phyloP scores from a whole-genome alignment of 2,113 vertebrate genomes.

The Poecilia latipinna region DNA sequence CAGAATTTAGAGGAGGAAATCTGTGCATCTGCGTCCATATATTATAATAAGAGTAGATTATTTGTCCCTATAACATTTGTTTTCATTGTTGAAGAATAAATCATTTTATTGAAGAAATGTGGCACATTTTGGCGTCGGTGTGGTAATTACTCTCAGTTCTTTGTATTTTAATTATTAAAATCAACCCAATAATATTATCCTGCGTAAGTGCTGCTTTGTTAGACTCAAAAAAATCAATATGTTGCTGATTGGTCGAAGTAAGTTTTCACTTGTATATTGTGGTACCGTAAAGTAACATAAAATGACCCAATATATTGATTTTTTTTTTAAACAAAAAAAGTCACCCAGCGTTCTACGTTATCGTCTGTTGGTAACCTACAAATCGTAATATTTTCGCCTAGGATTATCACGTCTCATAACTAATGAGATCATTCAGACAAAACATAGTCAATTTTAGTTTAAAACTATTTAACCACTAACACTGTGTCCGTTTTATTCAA shows the following conservation, averaged over 20 bases:
- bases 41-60: conserved; percentile 56
- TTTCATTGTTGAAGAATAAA: conserved; percentile 69
- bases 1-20: conserved; percentile 39
- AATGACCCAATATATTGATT: background rate
- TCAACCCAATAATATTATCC: background rate
- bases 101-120: conserved; percentile 64
- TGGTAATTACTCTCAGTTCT: background rate
- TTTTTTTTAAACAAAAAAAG: background rate
- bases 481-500: background rate
- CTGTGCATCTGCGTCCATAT: conserved; percentile 23
- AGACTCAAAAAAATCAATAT: background rate
- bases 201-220: background rate
- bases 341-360: background rate
- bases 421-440: background rate
- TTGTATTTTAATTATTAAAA: background rate
- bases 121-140: conserved; percentile 9
- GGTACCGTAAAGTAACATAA: background rate
- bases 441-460: background rate
- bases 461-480: background rate
- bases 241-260: background rate
- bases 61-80: conserved; percentile 68
- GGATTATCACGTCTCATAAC: background rate
- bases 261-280: background rate
- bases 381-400: background rate
- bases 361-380: background rate